Conservation (phyloP, 2,888 invertebrate species). For the Eucriotettix oculatus region DNA sequence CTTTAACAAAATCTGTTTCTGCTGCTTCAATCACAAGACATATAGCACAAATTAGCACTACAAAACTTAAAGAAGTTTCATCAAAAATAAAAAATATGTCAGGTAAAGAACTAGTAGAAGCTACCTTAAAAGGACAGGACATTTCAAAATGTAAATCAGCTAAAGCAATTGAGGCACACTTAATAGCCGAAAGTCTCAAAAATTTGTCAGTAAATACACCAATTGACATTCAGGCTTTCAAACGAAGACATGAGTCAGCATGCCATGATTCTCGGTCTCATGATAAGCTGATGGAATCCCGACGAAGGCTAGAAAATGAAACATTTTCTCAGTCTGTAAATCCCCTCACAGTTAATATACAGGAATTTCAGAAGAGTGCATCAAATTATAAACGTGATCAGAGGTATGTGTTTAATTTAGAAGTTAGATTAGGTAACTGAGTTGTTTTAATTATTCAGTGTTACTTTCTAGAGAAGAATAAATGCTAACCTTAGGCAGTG, state of each 20-base stretch:
- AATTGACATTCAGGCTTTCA: conserved; percentile 25
- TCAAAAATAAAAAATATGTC: conserved; percentile 9
- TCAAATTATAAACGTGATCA: conserved; percentile 40
- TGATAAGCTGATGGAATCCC: conserved; percentile 23
- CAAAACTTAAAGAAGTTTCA: neutral
- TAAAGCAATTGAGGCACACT: conserved; percentile 40
- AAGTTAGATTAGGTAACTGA: too few species aligned
- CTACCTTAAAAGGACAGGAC: conserved; percentile 28
- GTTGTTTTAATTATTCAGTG: too few species aligned
- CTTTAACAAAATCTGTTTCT: conserved; percentile 9
- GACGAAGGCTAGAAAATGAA: conserved; percentile 24
- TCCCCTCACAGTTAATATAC: conserved; percentile 42
- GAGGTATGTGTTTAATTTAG: conserved; percentile 33
- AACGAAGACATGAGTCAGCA: conserved; percentile 19
- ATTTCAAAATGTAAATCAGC: conserved; percentile 58
- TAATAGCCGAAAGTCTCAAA: conserved; percentile 37
- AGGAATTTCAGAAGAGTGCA: conserved; percentile 42
- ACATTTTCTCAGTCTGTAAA: conserved; percentile 40
- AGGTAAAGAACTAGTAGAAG: conserved; percentile 30
- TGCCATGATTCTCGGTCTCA: conserved; percentile 24
- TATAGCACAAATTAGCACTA: conserved; percentile 3
- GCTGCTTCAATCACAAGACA: conserved; percentile 11
- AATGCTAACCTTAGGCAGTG: too few species aligned
- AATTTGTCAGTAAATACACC: conserved; percentile 32
- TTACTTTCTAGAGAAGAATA: too few species aligned